A percentile compares a stretch with the other conserved stretches of the same genome.
Evolutionary conservation across 2,113 vertebrate species (phyloP).

Genomic region (Naja naja): DNA sequence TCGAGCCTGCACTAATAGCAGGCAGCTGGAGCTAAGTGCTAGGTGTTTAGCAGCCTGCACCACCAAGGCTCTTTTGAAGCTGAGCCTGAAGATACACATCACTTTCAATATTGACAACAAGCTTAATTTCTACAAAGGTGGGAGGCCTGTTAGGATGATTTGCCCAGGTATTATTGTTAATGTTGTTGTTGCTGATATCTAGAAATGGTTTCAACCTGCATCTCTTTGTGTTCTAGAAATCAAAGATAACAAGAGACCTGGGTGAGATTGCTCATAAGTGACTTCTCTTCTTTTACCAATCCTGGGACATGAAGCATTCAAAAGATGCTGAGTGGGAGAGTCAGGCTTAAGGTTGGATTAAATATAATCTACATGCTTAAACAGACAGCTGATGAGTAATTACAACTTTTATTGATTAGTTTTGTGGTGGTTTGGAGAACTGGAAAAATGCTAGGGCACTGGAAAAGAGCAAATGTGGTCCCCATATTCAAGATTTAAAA

Average conservation of each 20-base stretch:
- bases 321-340: background rate
- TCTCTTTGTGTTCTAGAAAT: background rate
- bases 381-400: background rate
- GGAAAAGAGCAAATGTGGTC: background rate
- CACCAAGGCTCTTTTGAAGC: no score
- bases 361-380: background rate
- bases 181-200: background rate
- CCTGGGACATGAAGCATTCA: background rate
- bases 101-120: background rate
- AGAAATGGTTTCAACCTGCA: background rate
- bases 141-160: background rate
- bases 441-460: background rate
- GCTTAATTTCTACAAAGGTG: background rate
- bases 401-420: background rate
- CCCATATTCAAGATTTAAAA: background rate
- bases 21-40: no score
- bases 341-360: background rate
- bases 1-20: no score
- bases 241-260: background rate
- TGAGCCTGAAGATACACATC: background rate
- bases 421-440: background rate
- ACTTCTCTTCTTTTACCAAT: background rate
- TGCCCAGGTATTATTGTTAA: no score
- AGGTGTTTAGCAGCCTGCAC: no score
- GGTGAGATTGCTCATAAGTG: background rate